Percentiles rank a stretch among this genome's conserved stretches.
Evolutionary conservation across 1,140 invertebrate genomes (phyloP).

Genomic region (Phortica variegata): DNA sequence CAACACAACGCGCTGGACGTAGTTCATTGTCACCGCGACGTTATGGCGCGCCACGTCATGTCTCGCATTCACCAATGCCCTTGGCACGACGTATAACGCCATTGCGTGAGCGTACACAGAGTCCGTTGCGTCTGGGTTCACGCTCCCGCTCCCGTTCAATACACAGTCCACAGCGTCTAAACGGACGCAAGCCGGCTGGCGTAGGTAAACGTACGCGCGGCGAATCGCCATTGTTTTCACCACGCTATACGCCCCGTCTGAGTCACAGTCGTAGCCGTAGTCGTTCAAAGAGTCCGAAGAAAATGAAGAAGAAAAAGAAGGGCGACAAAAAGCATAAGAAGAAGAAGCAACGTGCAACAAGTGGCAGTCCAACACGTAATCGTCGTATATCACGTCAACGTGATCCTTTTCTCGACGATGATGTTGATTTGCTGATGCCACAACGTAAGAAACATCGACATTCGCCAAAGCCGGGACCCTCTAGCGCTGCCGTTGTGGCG

Average conservation of each 20-base stretch:
- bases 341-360: constrained; percentile 36
- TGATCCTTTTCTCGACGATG: constrained; percentile 36
- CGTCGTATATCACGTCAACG: constrained; percentile 32
- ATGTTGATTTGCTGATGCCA: constrained; percentile 31
- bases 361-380: constrained; percentile 29
- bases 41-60: constrained; percentile 10
- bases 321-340: constrained; percentile 40
- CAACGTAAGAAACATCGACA: constrained; percentile 31
- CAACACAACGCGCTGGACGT: neutral
- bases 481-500: too few relatives aligned
- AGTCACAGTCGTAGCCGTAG: constrained; percentile 43
- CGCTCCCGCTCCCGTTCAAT: too few relatives aligned
- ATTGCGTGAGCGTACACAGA: constrained; percentile 25
- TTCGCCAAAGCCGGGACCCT: constrained; percentile 22
- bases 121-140: constrained; percentile 41
- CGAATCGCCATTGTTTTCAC: constrained; percentile 30
- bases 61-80: constrained; percentile 29
- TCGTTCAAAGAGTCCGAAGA: constrained; percentile 35
- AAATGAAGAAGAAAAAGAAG: constrained; percentile 47
- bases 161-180: constrained; percentile 36
- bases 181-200: constrained; percentile 22
- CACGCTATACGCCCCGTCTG: constrained; percentile 37
- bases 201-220: constrained; percentile 22
- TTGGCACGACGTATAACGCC: constrained; percentile 27
- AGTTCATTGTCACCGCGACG: constrained; percentile 21